Evolutionary conservation across 2,113 vertebrate genomes (phyloP).

Genomic region (Dicaeum eximium): DNA sequence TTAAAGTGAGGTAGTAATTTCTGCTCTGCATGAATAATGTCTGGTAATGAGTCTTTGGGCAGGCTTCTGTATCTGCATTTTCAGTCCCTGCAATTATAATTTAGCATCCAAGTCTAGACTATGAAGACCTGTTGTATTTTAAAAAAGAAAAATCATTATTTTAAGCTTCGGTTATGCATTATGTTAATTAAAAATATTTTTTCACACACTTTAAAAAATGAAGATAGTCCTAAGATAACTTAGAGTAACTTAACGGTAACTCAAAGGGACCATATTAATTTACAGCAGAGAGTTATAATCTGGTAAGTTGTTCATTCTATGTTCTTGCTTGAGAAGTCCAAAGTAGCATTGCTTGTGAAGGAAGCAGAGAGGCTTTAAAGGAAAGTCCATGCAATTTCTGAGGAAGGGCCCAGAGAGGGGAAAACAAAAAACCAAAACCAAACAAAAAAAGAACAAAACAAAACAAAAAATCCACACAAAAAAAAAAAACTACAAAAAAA

Average conservation of each 20-base stretch:
- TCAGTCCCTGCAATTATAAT: slow-evolving; percentile 5
- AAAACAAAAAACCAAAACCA: too few species aligned
- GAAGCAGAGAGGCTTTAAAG: not conserved
- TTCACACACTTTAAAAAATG: not conserved
- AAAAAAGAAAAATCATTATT: not conserved
- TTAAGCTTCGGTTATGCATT: not conserved
- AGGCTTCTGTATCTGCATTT: slow-evolving; percentile 19
- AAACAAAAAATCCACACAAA: too few species aligned
- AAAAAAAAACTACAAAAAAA: too few species aligned
- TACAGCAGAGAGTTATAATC: not conserved
- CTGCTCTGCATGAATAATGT: not conserved
- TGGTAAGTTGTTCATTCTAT: not conserved
- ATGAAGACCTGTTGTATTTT: not conserved
- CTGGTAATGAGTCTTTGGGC: not conserved
- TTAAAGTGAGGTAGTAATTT: slow-evolving; percentile 20
- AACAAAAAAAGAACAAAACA: too few species aligned
- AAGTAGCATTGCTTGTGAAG: not conserved
- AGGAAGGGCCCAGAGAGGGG: not conserved
- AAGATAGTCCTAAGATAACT: not conserved
- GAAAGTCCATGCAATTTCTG: not conserved
- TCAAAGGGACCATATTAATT: not conserved
- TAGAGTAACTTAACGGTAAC: not conserved
- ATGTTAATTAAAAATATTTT: not conserved
- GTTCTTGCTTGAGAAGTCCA: not conserved
- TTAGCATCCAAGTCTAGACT: slow-evolving; percentile 19